Conservation (phyloP, 2,888 invertebrate species). For the Lasioglossum vierecki region DNA sequence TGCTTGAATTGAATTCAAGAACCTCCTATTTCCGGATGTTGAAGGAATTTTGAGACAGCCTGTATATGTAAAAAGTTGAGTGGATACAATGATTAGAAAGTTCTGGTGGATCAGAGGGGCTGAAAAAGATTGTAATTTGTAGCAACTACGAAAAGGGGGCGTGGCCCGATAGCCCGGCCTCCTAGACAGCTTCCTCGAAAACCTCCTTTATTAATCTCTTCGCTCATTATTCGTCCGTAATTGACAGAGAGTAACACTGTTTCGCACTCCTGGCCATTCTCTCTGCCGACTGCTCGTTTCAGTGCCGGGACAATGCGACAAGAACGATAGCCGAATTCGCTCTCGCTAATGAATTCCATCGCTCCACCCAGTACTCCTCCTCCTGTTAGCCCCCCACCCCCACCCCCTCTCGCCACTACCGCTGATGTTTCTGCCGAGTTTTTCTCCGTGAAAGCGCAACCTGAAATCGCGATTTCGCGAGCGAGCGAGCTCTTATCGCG, state of each 20-base stretch:
- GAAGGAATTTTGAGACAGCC: too few species aligned
- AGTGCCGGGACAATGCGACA: constrained; percentile 18
- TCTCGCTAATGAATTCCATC: constrained; percentile 32
- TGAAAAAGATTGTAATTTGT: background rate
- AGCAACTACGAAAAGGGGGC: background rate
- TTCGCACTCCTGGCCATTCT: constrained; percentile 25
- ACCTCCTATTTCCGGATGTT: too few species aligned
- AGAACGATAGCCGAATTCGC: constrained; percentile 12
- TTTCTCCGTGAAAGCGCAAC: constrained; percentile 9
- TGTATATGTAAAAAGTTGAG: background rate
- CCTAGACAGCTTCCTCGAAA: background rate
- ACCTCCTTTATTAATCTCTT: constrained; percentile 29
- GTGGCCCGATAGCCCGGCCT: constrained; percentile 11
- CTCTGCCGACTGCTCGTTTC: constrained; percentile 12
- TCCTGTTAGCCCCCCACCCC: background rate
- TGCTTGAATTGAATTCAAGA: too few species aligned
- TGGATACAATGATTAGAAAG: too few species aligned
- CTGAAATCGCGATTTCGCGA: constrained; percentile 1
- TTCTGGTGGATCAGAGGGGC: background rate
- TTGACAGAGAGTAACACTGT: constrained; percentile 33
- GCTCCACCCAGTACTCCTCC: constrained; percentile 1
- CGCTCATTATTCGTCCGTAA: constrained; percentile 28
- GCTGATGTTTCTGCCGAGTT: background rate
- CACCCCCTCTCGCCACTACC: too few species aligned
- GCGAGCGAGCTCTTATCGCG: background rate